These are phyloP conservation scores for Drosophila suzukii DNA, from an alignment of 1,140 invertebrate genomes.

Conservation along the genomic window DNA sequence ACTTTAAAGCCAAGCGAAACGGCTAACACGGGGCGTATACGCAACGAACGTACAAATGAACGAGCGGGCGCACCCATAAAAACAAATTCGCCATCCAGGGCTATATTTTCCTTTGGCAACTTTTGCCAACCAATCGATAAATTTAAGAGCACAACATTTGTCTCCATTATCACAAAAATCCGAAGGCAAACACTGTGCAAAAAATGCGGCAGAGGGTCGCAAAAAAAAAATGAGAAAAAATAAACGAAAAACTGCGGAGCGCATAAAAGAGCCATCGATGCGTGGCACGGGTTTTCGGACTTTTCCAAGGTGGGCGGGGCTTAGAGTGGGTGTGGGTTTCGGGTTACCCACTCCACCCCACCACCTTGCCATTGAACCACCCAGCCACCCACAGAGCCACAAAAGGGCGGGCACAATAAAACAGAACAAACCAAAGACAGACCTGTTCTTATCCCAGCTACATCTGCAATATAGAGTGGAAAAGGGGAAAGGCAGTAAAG, in stretches of 20 bases:
- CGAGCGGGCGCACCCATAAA: slow-evolving; percentile 44
- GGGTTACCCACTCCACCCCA: background rate
- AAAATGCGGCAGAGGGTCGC: slow-evolving; percentile 27
- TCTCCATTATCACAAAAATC: slow-evolving; percentile 81
- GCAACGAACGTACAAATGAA: slow-evolving; percentile 12
- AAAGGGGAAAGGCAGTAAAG: slow-evolving; percentile 57
- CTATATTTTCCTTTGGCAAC: slow-evolving; percentile 56
- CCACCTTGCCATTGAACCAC: background rate
- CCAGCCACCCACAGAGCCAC: slow-evolving; percentile 49
- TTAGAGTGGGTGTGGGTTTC: slow-evolving; percentile 35
- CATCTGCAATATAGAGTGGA: slow-evolving; percentile 28
- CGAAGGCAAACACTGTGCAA: slow-evolving; percentile 65
- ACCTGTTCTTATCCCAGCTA: slow-evolving; percentile 32
- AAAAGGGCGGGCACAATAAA: slow-evolving; percentile 71
- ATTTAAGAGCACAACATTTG: slow-evolving; percentile 82
- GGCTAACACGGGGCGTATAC: slow-evolving; percentile 36
- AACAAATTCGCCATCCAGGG: slow-evolving; percentile 63
- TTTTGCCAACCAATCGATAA: slow-evolving; percentile 74
- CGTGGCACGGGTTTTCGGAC: slow-evolving; percentile 53
- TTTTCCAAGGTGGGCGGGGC: slow-evolving; percentile 51
- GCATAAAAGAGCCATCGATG: slow-evolving; percentile 76
- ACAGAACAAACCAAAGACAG: slow-evolving; percentile 44
- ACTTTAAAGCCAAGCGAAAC: slow-evolving; percentile 38
- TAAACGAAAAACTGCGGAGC: slow-evolving; percentile 68
- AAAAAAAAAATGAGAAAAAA: slow-evolving; percentile 46